A percentile compares a stretch with the other conserved stretches of the same genome.
Evolutionary conservation across 64 coral and sea anemone genomes (phyloP).

Genomic region (Catalaphyllia jardinei): DNA sequence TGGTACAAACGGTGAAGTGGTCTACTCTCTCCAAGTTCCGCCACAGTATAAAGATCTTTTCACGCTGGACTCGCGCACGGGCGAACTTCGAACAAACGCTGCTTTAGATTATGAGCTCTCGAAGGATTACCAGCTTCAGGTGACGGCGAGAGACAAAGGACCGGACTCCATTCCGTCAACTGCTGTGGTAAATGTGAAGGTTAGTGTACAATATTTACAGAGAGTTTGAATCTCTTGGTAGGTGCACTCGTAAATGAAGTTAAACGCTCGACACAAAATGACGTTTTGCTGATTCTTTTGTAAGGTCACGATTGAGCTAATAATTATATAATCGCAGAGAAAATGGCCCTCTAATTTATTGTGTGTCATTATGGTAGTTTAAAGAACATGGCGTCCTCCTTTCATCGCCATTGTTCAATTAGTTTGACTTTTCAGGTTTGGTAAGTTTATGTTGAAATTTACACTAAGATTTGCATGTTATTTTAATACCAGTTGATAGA

Average conservation of each 20-base stretch:
- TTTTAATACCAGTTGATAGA: neutral
- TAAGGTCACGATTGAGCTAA: neutral
- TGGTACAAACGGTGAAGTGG: slow-evolving; percentile 74
- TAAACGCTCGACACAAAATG: slow-evolving; percentile 5
- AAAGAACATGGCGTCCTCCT: neutral
- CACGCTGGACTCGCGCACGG: slow-evolving; percentile 56
- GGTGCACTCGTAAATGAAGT: neutral
- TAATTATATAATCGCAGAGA: neutral
- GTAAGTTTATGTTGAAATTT: slow-evolving; percentile 32
- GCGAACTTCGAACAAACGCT: slow-evolving; percentile 68
- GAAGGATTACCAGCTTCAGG: slow-evolving; percentile 55
- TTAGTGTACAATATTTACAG: slow-evolving; percentile 31
- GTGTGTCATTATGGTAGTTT: slow-evolving; percentile 13
- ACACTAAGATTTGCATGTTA: slow-evolving; percentile 12
- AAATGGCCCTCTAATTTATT: slow-evolving; percentile 10
- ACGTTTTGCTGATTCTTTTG: neutral
- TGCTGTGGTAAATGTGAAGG: slow-evolving; percentile 68
- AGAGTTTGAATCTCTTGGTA: neutral
- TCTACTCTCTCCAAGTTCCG: slow-evolving; percentile 42
- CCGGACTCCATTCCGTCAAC: slow-evolving; percentile 74
- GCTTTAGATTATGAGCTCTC: slow-evolving; percentile 54
- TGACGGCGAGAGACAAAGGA: slow-evolving; percentile 71
- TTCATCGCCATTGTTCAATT: slow-evolving; percentile 22
- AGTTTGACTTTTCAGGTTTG: slow-evolving; percentile 16
- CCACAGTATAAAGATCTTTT: slow-evolving; percentile 66